Evolutionary conservation across 2,113 vertebrate genomes (phyloP).

Genomic region (Fukomys damarensis): DNA sequence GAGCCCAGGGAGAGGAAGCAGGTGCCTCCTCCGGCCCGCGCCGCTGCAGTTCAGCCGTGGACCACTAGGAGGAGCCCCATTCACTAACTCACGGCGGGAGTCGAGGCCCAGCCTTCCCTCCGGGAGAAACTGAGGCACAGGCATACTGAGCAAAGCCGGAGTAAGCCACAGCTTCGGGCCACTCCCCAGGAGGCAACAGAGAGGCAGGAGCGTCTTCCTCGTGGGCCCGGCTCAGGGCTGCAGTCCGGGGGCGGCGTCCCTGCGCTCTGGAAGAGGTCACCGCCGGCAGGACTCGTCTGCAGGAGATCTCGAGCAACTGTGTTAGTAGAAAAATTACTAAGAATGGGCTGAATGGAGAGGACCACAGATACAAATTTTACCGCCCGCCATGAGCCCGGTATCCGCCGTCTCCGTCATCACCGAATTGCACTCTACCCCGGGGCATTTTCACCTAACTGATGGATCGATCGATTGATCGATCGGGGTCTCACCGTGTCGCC

Average conservation of each 20-base stretch:
- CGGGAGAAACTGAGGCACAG: constrained; percentile 41
- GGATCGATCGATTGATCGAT: too few relatives aligned
- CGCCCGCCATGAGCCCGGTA: too few relatives aligned
- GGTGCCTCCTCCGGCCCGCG: background rate
- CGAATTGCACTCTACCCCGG: too few relatives aligned
- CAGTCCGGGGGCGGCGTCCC: too few relatives aligned
- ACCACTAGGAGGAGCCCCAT: constrained; percentile 51
- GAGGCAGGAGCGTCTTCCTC: background rate
- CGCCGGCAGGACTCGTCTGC: constrained; percentile 86
- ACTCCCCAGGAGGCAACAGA: background rate
- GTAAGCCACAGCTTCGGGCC: background rate
- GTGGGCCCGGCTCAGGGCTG: too few relatives aligned
- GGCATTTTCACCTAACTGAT: too few relatives aligned
- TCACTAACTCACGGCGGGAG: constrained; percentile 55
- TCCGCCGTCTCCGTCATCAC: too few relatives aligned
- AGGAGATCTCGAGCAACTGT: background rate
- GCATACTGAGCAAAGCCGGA: constrained; percentile 72
- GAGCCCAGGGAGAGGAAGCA: background rate
- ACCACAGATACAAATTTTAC: background rate
- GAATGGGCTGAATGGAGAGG: background rate
- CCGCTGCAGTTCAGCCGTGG: constrained; percentile 23
- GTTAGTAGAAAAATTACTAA: background rate
- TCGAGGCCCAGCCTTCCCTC: constrained; percentile 43
- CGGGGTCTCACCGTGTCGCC: background rate
- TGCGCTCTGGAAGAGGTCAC: constrained; percentile 66